Conservation (phyloP, 1,140 invertebrate genomes). For the Eurosta solidaginis region DNA sequence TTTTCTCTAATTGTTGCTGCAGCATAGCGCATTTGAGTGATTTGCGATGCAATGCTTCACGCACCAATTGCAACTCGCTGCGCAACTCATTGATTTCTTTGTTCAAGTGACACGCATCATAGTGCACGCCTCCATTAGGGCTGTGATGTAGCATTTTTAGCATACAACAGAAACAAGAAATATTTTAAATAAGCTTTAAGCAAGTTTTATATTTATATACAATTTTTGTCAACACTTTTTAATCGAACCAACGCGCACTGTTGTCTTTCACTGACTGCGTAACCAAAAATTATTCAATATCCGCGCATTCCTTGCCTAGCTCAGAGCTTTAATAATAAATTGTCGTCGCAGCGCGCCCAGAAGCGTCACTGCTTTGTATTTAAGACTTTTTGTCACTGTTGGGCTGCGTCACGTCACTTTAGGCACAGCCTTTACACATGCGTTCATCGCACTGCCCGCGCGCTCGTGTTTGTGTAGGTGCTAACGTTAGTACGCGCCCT, state of each 20-base stretch:
- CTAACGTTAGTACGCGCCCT: constrained; percentile 1
- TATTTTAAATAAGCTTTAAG: not conserved
- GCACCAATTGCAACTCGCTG: constrained; percentile 7
- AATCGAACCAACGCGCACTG: constrained; percentile 12
- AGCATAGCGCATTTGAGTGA: constrained; percentile 13
- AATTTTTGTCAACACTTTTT: too few species aligned
- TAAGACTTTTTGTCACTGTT: not conserved
- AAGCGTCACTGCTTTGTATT: not conserved
- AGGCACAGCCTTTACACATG: not conserved
- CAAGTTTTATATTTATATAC: not conserved
- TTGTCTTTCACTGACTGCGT: not conserved
- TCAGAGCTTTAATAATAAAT: not conserved
- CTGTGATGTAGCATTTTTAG: not conserved
- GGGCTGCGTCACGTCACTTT: not conserved
- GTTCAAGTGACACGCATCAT: not conserved
- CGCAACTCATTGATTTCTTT: not conserved
- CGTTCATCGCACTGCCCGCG: not conserved
- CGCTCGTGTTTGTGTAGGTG: too few species aligned
- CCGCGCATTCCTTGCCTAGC: too few species aligned
- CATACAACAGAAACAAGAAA: not conserved
- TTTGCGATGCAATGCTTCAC: constrained; percentile 21
- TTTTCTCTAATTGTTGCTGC: constrained; percentile 4
- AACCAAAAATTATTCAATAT: not conserved
- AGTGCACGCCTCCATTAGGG: not conserved
- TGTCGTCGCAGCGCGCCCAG: not conserved